Evolutionary conservation across 2,797 vertebrate genomes (phyloP), one percentile per base, ranked within the genome.

Genomic region (Eupleurogrammus muticus): DNA sequence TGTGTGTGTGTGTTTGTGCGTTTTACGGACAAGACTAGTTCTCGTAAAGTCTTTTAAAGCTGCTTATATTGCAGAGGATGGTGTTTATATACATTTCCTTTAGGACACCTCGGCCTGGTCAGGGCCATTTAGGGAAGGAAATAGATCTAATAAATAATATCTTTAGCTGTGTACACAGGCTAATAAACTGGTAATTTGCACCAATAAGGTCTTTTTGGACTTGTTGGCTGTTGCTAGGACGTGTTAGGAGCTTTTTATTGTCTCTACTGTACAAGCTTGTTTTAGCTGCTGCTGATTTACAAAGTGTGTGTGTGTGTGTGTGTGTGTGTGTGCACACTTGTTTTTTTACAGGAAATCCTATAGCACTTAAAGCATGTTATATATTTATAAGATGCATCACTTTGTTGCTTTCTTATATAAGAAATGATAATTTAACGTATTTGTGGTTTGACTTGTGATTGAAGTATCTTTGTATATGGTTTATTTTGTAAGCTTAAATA

Each of bases 21-120:
- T n/a, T 28, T 28, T 28, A 70, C 74, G 48, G 40, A 55, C 51
- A 68, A 11, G 24, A 51, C 42, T 2, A 14, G 35, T 47, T 73
- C 53, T 68, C n/a, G 53, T 72, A 63, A 71, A 62, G 35, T 14
- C 12, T 23, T 80, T 67, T 34, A 66, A 70, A 32, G 42, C 5
- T 55, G 66, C 34, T 36, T 75, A 52, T 75, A 73, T 62, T 60
- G 69, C 35, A 63, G 53, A 76, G 64, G 73, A 71, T 44, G 42
- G 19, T 53, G 62, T 65, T 34, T 58, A 63, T n/a, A 61, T 47
- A 13, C 16, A 70, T 64, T 73, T 52, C 47, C 57, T 73, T 58
- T 7, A 17, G 35, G 44, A 59, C n/a, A 17, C 13, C 38, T 42
- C 47, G 48, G 56, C 13, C 20, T 35, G 64, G 36, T 66, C 32